Evolutionary conservation across 2,888 invertebrate species (phyloP).

Genomic region (Sphaeridia pumilis): DNA sequence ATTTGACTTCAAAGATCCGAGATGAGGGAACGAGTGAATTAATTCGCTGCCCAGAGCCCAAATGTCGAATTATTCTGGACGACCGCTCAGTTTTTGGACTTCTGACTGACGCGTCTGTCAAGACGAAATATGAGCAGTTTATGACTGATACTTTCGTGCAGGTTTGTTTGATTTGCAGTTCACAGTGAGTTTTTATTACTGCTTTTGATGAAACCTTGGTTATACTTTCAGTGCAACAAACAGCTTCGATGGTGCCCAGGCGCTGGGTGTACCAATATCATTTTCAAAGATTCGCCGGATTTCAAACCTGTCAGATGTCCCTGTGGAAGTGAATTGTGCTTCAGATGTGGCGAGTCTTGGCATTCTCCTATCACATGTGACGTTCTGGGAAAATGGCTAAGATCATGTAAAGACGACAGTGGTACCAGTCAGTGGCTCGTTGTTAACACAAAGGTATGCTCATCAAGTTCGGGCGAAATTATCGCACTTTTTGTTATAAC

Average conservation of each 20-base stretch:
- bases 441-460: slow-evolving; percentile 48
- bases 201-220: too few relatives aligned
- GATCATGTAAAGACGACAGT: slow-evolving; percentile 50
- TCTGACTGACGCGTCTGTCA: slow-evolving; percentile 71
- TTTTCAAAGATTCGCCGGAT: slow-evolving; percentile 69
- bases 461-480: neutral
- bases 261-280: slow-evolving; percentile 89
- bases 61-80: slow-evolving; percentile 91
- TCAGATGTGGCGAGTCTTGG: slow-evolving; percentile 44
- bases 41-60: slow-evolving; percentile 90
- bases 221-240: slow-evolving; percentile 81
- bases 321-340: slow-evolving; percentile 47
- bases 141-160: slow-evolving; percentile 97
- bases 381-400: slow-evolving; percentile 47
- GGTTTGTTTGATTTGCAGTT: slow-evolving; percentile 49
- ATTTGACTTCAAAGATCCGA: slow-evolving; percentile 94
- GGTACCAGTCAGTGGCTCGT: slow-evolving; percentile 52
- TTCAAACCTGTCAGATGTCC: slow-evolving; percentile 53
- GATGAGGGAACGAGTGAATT: slow-evolving; percentile 91
- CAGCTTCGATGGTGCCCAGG: slow-evolving; percentile 94
- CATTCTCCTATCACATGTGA: slow-evolving; percentile 49
- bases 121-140: slow-evolving; percentile 86
- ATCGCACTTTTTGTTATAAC: neutral
- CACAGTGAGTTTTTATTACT: too few relatives aligned
- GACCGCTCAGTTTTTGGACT: slow-evolving; percentile 90